Conservation (phyloP, 2,797 vertebrate species). For the Lepidocolaptes lacrymiger region DNA sequence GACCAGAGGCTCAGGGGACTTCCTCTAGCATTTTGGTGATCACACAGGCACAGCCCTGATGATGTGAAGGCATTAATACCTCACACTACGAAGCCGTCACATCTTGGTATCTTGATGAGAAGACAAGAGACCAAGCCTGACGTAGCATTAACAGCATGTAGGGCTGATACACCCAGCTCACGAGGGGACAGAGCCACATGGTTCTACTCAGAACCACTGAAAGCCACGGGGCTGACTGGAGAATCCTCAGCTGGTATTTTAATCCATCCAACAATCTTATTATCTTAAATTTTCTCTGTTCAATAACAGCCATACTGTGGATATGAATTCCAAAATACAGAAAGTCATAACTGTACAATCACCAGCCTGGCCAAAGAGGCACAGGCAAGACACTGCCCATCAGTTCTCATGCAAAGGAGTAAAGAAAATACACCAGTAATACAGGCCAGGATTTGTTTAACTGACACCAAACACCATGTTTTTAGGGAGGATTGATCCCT, state of each 20-base stretch:
- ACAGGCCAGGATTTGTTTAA: neutral
- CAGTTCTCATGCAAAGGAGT: neutral
- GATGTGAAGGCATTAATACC: neutral
- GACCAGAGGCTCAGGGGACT: neutral
- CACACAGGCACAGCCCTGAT: neutral
- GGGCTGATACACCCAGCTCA: neutral
- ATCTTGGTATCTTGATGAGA: neutral
- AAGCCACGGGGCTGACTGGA: neutral
- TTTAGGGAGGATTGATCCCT: neutral
- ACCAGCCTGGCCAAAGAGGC: neutral
- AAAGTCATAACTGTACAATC: neutral
- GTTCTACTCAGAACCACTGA: neutral
- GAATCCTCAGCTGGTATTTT: neutral
- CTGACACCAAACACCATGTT: neutral
- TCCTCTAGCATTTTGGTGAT: neutral
- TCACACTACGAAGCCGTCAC: neutral
- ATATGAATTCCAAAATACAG: neutral
- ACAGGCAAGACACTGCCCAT: neutral
- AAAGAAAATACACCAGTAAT: neutral
- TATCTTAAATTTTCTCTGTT: neutral
- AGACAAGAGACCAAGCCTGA: neutral
- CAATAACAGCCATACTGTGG: neutral
- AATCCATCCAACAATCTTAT: neutral
- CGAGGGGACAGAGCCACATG: neutral
- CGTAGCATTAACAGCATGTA: neutral